Base-by-base conservation (phyloP, 2,797 vertebrate species). In the Aldrovandia affinis region DNA sequence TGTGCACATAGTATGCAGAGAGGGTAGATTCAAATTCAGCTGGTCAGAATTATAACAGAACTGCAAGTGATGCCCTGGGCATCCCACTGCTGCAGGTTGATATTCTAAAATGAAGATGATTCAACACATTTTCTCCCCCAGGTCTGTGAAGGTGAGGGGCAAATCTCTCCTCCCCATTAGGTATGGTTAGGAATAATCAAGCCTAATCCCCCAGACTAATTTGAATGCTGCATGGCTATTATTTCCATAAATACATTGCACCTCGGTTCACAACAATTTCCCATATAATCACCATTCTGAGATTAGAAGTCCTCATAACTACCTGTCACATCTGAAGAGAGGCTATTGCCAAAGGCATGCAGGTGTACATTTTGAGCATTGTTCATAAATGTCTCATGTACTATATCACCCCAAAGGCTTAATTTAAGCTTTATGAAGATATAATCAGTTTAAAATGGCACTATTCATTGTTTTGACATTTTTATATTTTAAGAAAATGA, bases 1-100 rank as follows among this genome's bases (percentile, higher is more conserved):
- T 77, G 42, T 15, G 73, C 18, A 77, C 12, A 28, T 25, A 42
- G 36, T 36, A 14, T 42, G 33, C 36, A 42, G 68, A 33, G 28
- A 22, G 22, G 22, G 22, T 25, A n/a, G 42, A 77, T 47, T 77
- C 3, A 18, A 77, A 47, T 44, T 44, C 5, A 10, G 42, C 44
- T 77, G 22, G 9, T 77, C 73, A 77, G 39, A 77, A 77, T 47
- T 77, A 47, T n/a, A 77, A 77, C 18, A 77, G 42, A 47, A 44
- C 42, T 25, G 73, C 22, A 77, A n/a, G 33, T 25, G 22, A 47
- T 44, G 10, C 1, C 1, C 18, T 36, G 12, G 28, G 28, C 18
- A 68, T 36, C 63, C 63, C 39, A n/a, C 10, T 70, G 68, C 15
- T 20, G 47, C 7, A 77, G 8, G 39, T 77, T 73, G 18, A 73